Percentiles rank a stretch among this genome's conserved stretches.
Evolutionary conservation across 2,113 vertebrate genomes (phyloP).

Genomic region (Gallinago paraguaiae): DNA sequence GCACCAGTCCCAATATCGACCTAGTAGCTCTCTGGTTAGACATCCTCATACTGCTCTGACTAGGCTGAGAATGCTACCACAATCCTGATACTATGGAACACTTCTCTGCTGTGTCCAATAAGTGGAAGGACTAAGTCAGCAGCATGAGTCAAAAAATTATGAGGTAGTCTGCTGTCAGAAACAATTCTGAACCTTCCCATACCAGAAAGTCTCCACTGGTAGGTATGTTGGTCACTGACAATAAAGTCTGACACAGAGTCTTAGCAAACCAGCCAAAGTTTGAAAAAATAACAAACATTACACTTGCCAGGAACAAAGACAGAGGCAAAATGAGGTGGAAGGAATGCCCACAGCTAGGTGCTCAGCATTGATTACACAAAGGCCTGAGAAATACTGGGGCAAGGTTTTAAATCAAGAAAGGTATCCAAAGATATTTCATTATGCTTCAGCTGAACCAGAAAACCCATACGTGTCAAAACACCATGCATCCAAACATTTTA

Average conservation of each 20-base stretch:
- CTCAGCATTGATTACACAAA: not conserved
- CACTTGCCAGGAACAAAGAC: not conserved
- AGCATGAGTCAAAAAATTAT: not conserved
- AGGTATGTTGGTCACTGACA: not conserved
- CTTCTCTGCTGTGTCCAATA: not conserved
- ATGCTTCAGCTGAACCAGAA: not conserved
- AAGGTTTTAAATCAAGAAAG: not conserved
- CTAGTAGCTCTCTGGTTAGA: not conserved
- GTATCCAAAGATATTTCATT: not conserved
- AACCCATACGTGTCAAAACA: not conserved
- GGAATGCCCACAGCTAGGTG: not conserved
- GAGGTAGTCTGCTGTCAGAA: not conserved
- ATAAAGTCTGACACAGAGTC: not conserved
- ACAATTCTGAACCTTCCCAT: not conserved
- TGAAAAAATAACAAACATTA: not conserved
- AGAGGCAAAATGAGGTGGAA: not conserved
- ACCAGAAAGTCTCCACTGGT: not conserved
- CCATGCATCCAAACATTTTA: not conserved
- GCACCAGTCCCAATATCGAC: not conserved
- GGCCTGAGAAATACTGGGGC: not conserved
- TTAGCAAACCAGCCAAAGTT: not conserved
- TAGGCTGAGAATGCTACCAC: not conserved
- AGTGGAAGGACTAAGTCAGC: not conserved
- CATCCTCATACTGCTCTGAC: not conserved
- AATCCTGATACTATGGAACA: not conserved